A percentile compares a stretch with the other conserved stretches of the same genome.
These are phyloP conservation scores for Brachyptera risi DNA, from an alignment of 2,888 invertebrate genomes.

Conservation along the genomic window DNA sequence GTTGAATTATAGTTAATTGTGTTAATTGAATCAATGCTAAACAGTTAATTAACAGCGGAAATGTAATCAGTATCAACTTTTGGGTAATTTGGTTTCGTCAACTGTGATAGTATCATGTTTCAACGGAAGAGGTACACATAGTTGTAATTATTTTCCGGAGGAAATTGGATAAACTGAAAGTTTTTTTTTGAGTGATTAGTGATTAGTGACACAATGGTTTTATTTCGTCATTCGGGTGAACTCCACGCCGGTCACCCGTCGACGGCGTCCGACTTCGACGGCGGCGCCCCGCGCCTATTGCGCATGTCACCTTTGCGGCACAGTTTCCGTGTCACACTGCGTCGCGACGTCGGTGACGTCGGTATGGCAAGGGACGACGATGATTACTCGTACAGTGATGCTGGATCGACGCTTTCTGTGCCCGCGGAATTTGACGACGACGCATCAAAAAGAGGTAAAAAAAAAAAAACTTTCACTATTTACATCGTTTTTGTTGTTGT, in stretches of 20 bases:
- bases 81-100: no score
- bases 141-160: no score
- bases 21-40: no score
- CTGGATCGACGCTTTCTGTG: slow-evolving; percentile 26
- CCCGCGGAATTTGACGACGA: slow-evolving; percentile 22
- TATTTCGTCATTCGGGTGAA: slow-evolving; percentile 24
- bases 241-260: not conserved
- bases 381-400: slow-evolving; percentile 20
- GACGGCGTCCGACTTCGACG: slow-evolving; percentile 46
- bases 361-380: slow-evolving; percentile 12
- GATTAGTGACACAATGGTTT: slow-evolving; percentile 25
- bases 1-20: no score
- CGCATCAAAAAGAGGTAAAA: slow-evolving; percentile 19
- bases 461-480: not conserved
- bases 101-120: no score
- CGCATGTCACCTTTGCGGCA: slow-evolving; percentile 57
- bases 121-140: no score
- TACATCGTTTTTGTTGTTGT: not conserved
- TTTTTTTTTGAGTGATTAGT: no score
- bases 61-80: no score
- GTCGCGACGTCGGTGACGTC: slow-evolving; percentile 35
- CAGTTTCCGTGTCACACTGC: slow-evolving; percentile 52
- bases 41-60: no score
- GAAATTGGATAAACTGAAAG: no score
- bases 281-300: slow-evolving; percentile 57